A percentile compares a stretch with the other conserved stretches of the same genome.
phyloP scores from a whole-genome alignment of 2,888 invertebrate species.

The Scelioninae gen. 2 region DNA sequence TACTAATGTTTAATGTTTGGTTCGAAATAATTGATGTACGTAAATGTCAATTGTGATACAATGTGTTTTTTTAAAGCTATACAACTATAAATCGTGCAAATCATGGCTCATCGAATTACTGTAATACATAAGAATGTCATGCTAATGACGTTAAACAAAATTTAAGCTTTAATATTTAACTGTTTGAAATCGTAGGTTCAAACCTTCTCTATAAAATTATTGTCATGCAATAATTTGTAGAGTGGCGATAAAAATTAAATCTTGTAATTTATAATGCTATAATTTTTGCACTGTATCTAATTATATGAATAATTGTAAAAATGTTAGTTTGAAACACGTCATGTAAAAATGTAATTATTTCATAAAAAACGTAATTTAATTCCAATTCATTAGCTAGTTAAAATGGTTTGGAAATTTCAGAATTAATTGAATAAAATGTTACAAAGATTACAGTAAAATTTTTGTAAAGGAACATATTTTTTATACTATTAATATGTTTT shows the following conservation, averaged over 20 bases:
- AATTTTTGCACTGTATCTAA: no score
- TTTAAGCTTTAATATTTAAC: constrained; percentile 38
- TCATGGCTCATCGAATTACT: constrained; percentile 63
- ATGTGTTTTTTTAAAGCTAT: constrained; percentile 56
- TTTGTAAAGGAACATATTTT: no score
- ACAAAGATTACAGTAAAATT: no score
- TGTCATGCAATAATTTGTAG: constrained; percentile 31
- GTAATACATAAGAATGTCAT: constrained; percentile 67
- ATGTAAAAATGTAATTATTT: no score
- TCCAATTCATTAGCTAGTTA: no score
- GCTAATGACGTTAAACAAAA: constrained; percentile 68
- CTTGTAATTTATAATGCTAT: no score
- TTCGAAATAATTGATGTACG: constrained; percentile 26
- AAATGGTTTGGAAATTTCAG: no score
- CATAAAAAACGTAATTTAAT: no score
- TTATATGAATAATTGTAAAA: no score
- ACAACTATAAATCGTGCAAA: constrained; percentile 67
- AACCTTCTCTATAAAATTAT: constrained; percentile 2
- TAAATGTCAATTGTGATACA: constrained; percentile 53
- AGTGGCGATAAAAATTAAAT: constrained; percentile 53
- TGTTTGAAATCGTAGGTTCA: not conserved
- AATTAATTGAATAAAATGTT: no score
- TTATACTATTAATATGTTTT: no score
- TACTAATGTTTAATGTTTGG: constrained; percentile 33
- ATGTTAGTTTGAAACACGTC: no score